Evolutionary conservation across 53 echinoderm and acorn worm species (phyloP), one percentile per base, ranked within the genome.

Genomic region (Echinarachnius parma): DNA sequence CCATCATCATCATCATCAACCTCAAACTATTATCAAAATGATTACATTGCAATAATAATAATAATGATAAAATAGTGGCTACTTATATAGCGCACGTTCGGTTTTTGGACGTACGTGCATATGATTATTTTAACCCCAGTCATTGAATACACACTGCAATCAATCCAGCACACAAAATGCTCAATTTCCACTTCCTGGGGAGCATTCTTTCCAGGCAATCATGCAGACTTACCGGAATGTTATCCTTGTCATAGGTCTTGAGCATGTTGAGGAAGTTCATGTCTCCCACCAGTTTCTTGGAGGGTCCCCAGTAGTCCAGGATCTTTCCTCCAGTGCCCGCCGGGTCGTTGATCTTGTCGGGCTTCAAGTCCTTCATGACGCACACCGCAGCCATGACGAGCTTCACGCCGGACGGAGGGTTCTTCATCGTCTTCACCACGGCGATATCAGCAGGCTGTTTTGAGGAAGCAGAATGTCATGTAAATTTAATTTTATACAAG

Each of bases 241-340:
- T 91, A 46, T 96, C 98, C 56, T 79, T 96, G 78, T 96, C 98
- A 67, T 91, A 96, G 0, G 90, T 91, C 87, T 80, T 91, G 55
- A 92, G 78, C 47, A 79, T 72, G 62, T 70, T 82, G 26, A 98
- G 62, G 85, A 98, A 92, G 77, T 85, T 90, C 90, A 91, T 98
- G 68, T 98, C 98, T 28, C 98, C 98, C 28, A 98, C 65, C 24
- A 98, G 85, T 45, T 88, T 98, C 80, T 98, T 98, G 20, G 91
- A 85, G 24, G 98, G 98, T 18, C 91, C 98, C 91, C 98, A 98
- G 86, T 80, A 98, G 86, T 98, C 98, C 37, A 98, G 83, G 59
- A 98, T 90, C 86, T 98, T 98, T 44, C 98, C 98, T 64, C 98
- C 98, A 14, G 98, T 96, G 16, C 98, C 98, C 1, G 98, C 84